Evolutionary conservation across 37 sponge, comb jelly and placozoan genomes (phyloP), one percentile per base, ranked within the genome.

Genomic region (Lycopodina hypogea): DNA sequence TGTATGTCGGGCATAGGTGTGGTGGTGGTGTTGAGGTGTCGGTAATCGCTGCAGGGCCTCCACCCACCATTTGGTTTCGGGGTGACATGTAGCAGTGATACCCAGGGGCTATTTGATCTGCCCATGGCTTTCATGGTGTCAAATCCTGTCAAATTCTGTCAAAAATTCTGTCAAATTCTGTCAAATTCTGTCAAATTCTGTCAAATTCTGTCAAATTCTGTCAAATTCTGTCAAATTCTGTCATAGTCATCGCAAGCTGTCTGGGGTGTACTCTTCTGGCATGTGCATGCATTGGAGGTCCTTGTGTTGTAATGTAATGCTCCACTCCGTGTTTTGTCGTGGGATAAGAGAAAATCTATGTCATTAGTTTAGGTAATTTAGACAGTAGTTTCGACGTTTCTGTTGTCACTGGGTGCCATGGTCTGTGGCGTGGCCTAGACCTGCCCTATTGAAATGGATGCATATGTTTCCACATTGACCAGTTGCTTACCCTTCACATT

Each of bases 11-110:
- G 88, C 37, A 88, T 71, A 19, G 88, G 88, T 45, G 48, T 79
- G 57, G 71, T 70, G 81, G 67, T 42, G 23, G 69, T 56, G 76
- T 89, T 89, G 19, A 88, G 75, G 0, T 72, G 72, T 21, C 79
- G 65, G 52, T 88, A 88, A 53, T 83, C 89, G 35, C 79, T 83
- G 68, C 89, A 82, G 0, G 83, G 89, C 14, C 79, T 68, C 89
- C 89, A 82, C 42, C 77, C 78, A 17, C 89, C 89, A 3, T 78
- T 26, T 45, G 48, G 48, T 71, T 81, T 87, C 1, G 83, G 81
- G 8, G 65, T 75, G 81, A 86, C 50, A 28, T 86, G 87, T 21
- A 86, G 70, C 9, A 77, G 81, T 42, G 81, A 86, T 11, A 76
- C 51, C 80, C 81, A 86, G 9, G 32, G 32, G 55, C 80, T 79